These are phyloP conservation scores for Stigmatopora nigra DNA, from an alignment of 2,113 vertebrate genomes.

Conservation along the genomic window DNA sequence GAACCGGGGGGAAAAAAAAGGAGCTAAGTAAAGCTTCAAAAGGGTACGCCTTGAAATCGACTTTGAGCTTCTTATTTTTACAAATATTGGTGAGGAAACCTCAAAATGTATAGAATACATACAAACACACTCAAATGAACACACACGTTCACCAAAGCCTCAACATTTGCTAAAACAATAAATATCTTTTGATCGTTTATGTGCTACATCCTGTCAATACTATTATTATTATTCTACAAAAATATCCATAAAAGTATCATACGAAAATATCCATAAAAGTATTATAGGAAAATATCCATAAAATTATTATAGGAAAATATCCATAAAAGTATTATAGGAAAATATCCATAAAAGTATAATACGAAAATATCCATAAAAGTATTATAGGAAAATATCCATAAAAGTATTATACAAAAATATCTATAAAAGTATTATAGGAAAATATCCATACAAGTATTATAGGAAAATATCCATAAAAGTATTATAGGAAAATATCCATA, in stretches of 20 bases:
- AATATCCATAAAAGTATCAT: too few relatives aligned
- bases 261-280: background rate
- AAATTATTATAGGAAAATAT: background rate
- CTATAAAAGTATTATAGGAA: background rate
- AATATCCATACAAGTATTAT: too few relatives aligned
- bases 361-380: background rate
- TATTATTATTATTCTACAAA: background rate
- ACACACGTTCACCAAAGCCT: conserved; percentile 12
- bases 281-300: background rate
- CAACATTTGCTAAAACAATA: background rate
- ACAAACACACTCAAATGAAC: conserved; percentile 42
- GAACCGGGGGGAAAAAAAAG: conserved; percentile 11
- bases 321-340: background rate
- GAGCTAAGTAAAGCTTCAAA: conserved; percentile 29
- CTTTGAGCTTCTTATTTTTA: background rate
- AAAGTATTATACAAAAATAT: background rate
- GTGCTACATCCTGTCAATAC: background rate
- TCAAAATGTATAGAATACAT: conserved; percentile 19
- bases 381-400: background rate
- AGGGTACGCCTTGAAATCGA: conserved; percentile 11
- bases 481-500: background rate
- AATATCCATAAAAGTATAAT: background rate
- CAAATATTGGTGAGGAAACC: conserved; percentile 30
- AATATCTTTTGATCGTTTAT: background rate
- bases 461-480: too few relatives aligned